Base-by-base conservation (phyloP, 2,113 vertebrate species). In the Arizona elegans region DNA sequence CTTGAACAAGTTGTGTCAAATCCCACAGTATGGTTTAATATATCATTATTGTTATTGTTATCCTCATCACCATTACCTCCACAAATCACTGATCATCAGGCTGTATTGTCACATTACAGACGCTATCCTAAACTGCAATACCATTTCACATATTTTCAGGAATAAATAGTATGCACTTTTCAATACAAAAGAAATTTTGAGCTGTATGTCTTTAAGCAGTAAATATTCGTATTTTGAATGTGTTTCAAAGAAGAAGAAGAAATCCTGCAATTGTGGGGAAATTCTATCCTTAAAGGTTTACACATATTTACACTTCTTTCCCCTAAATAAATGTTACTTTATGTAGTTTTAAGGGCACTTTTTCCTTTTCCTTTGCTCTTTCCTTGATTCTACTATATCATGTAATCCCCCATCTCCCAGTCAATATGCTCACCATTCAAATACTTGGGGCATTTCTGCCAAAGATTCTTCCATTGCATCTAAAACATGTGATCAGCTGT, bases 391-490 rank as follows among this genome's bases (percentile, higher is more conserved):
- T 62, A 62, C 59, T 62, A 11, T 1, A 4, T 62, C 59, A 62
- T 11, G 9, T 26, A 62, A 26, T 62, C 59, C 24, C 3, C 97
- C 94, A 97, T 97, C 94, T 96, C 92, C 95, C 95, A 96, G 95
- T 95, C 93, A 96, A 97, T 97, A 96, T 95, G 95, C 90, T 43
- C 97, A 96, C 94, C 94, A 96, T 97, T 96, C 96, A 97, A 96
- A 97, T 97, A 96, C 96, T 95, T 96, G 87, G 96, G 96, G 96
- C 94, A 85, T 96, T 96, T 95, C 87, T 59, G 94, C 95, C 96
- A 95, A 92, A 87, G 81, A 94, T 93, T 97, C 90, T 96, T 88
- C 0, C 93, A 94, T 52, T 95, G 94, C 94, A 96, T 97, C 95
- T 97, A 95, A 97, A 97, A 96, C 94, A 94, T 5, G 91, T 92